Base-by-base conservation (phyloP, 2,113 vertebrate genomes). In the Macrotis lagotis region DNA sequence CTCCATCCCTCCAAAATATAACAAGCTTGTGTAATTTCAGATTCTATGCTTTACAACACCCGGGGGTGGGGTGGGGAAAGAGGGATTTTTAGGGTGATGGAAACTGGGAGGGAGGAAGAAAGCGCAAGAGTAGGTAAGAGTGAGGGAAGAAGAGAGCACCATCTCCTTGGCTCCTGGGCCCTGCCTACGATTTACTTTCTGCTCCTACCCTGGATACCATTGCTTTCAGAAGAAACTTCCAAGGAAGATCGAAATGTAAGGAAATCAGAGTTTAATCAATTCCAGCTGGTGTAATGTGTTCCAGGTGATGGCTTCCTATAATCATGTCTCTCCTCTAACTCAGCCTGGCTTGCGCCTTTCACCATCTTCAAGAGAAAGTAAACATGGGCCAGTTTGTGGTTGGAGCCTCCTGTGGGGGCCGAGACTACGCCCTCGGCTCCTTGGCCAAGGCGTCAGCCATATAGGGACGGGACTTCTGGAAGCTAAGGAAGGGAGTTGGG, bases 251-350 rank as follows among this genome's bases (percentile, higher is more conserved):
- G 89, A 94, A 94, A 91, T 93, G 59, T 83, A 93, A 93, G 95
- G 97, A 93, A 96, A 97, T 95, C 95, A 94, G 95, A 94, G 95
- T 92, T 95, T 96, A 96, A 98, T 97, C 24, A 94, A 50, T 92
- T 92, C 19, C 97, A 96, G 96, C 26, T 0, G 49, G 51, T 0
- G 19, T 95, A 94, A 96, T 94, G 91, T n/a, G 16, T 47, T 50
- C 95, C 96, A 92, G 96, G 93, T 1, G 88, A 55, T 8, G 95
- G 94, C 48, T 91, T 51, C 92, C 24, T 0, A 6, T 9, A 50
- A 26, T 89, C 2, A 0, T 0, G 3, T 49, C 89, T 55, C 92
- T 25, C 44, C 51, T 19, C 52, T 26, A 8, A 0, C 0, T 4
- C 25, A 16, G 74, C 51, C 48, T 91, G 89, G 53, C 47, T 1